phyloP scores from a whole-genome alignment of 1,140 invertebrate species.

The Temnothorax curvispinosus region DNA sequence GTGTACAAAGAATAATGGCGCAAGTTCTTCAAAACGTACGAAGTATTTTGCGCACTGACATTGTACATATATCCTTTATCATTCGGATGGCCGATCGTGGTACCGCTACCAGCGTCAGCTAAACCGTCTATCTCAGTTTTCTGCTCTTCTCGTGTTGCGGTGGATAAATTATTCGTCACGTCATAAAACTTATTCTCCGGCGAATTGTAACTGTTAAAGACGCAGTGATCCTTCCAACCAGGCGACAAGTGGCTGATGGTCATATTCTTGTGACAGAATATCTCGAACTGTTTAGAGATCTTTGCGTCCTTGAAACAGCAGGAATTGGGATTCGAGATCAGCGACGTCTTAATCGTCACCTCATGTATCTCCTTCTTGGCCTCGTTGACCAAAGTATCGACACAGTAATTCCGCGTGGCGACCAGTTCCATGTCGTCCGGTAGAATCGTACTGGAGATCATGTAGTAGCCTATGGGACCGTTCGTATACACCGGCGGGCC shows the following conservation, averaged over 20 bases:
- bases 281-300: conserved; percentile 74
- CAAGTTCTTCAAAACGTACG: conserved; percentile 79
- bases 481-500: conserved; percentile 87
- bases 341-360: conserved; percentile 63
- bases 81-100: neutral
- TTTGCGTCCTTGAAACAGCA: conserved; percentile 73
- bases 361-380: conserved; percentile 59
- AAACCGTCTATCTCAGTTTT: neutral
- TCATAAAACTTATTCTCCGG: conserved; percentile 55
- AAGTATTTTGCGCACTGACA: conserved; percentile 71
- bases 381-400: conserved; percentile 68
- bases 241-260: conserved; percentile 68
- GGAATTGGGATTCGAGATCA: conserved; percentile 26
- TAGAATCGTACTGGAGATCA: conserved; percentile 84
- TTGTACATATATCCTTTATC: conserved; percentile 71
- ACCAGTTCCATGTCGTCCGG: conserved; percentile 83
- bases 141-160: conserved; percentile 16
- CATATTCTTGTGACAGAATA: conserved; percentile 75
- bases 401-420: conserved; percentile 87
- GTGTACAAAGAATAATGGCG: conserved; percentile 85
- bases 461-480: conserved; percentile 89
- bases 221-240: conserved; percentile 74
- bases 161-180: conserved; percentile 54
- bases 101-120: neutral
- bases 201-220: conserved; percentile 68